These are phyloP conservation scores for Panonychus citri DNA, from an alignment of 1,140 invertebrate species.

Conservation along the genomic window DNA sequence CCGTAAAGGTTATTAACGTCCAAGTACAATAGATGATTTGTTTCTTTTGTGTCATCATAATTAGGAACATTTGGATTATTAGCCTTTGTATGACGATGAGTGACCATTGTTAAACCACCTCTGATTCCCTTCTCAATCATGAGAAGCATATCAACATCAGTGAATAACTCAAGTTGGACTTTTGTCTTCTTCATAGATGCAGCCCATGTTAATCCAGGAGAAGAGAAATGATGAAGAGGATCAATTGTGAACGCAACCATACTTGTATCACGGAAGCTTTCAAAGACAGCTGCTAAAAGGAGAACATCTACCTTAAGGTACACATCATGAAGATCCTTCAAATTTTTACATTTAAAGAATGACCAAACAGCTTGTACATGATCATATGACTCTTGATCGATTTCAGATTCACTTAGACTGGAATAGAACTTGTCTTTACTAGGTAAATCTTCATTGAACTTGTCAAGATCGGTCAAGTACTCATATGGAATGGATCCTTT, in stretches of 20 bases:
- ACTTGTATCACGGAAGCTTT: slow-evolving; percentile 16
- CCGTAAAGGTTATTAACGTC: slow-evolving; percentile 10
- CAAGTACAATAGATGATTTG: slow-evolving; percentile 14
- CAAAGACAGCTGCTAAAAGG: slow-evolving; percentile 25
- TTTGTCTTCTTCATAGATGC: no score
- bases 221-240: slow-evolving; percentile 7
- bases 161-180: no score
- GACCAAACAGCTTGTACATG: slow-evolving; percentile 12
- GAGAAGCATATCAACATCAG: slow-evolving; percentile 13
- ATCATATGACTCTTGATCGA: neutral
- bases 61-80: slow-evolving; percentile 12
- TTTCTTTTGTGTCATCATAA: slow-evolving; percentile 3
- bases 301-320: slow-evolving; percentile 24
- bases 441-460: slow-evolving; percentile 14
- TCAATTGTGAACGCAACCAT: slow-evolving; percentile 14
- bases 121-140: slow-evolving; percentile 17
- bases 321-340: slow-evolving; percentile 24
- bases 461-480: slow-evolving; percentile 14
- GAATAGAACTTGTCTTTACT: neutral
- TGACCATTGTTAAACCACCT: neutral
- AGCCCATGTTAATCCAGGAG: no score
- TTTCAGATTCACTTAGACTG: neutral
- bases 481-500: slow-evolving; percentile 16
- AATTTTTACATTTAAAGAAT: slow-evolving; percentile 17
- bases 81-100: neutral